phyloP scores from a whole-genome alignment of 1,140 invertebrate species.

The Tetragnatha versicolor region DNA sequence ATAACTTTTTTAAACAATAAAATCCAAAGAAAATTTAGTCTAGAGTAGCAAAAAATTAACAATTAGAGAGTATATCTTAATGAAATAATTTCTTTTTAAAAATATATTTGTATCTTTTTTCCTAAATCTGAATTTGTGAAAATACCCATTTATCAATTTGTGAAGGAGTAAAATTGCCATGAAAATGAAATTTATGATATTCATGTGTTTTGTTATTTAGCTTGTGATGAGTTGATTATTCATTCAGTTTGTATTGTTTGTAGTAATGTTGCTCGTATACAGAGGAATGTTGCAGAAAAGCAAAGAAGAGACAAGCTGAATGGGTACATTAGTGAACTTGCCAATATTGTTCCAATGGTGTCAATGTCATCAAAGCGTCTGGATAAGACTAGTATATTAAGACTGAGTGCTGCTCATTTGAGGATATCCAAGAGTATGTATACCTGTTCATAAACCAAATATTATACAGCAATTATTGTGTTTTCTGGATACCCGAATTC shows the following conservation, averaged over 20 bases:
- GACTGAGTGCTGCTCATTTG: conserved; percentile 81
- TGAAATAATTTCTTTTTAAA: neutral
- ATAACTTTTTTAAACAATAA: too few species aligned
- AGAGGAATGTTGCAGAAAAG: conserved; percentile 86
- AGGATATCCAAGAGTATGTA: conserved; percentile 72
- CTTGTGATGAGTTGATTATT: neutral
- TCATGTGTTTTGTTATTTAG: neutral
- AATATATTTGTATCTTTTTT: neutral
- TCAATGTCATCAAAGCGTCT: conserved; percentile 78
- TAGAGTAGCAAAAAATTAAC: too few species aligned
- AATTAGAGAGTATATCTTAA: too few species aligned
- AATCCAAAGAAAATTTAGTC: too few species aligned
- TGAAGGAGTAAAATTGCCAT: too few species aligned
- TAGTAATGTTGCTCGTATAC: conserved; percentile 76
- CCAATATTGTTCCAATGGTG: conserved; percentile 80
- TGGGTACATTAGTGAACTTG: conserved; percentile 81
- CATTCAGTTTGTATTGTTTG: conserved; percentile 52
- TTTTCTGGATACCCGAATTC: neutral
- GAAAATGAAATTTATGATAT: too few species aligned
- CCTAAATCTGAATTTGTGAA: too few species aligned
- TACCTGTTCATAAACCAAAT: neutral
- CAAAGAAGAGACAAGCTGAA: conserved; percentile 88
- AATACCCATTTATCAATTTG: too few species aligned
- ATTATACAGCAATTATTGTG: neutral
- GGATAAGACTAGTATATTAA: conserved; percentile 88